Evolutionary conservation across 2,113 vertebrate species (phyloP), one percentile per base, ranked within the genome.

Genomic region (Taurulus bubalis): DNA sequence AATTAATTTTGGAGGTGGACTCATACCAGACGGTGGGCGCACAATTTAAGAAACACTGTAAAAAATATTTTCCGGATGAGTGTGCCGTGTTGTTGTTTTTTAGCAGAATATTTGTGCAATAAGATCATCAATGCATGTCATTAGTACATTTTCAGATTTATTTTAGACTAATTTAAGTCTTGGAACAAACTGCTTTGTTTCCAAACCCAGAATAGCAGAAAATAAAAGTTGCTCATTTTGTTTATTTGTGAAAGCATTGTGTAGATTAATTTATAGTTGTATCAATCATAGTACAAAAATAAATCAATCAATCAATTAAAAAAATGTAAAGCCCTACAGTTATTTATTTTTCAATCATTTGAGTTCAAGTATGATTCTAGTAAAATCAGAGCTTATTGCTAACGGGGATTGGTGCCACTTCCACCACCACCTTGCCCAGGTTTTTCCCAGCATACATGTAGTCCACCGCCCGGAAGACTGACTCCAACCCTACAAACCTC

Each of bases 361-460:
- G 1, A 16, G 9, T 72, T 79, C 4, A 75, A 18, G 16, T 67
- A 63, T 51, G n/a, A 82, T 75, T 77, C 40, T 10, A 42, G 24
- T 51, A 74, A 49, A 72, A 77, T 98, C 95, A 98, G 87, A 98
- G 95, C 90, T 98, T 98, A 94, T 94, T 95, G 90, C 90, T 94
- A 86, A 94, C 95, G 85, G 94, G 82, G 68, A 94, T 69, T 16
- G 88, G 96, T 85, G 94, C 91, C 91, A 99, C 91, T 85, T 98
- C 97, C 77, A 97, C 96, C 85, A 98, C 96, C 69, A 98, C 96
- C 93, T 99, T 99, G 78, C 98, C 97, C 82, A 95, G 92, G 94
- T 99, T 99, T 90, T 95, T 97, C 74, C 97, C 95, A 36, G 92
- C 92, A 87, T 98, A 98, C 97, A 99, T 96, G 93, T 98, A 95